Conservation (phyloP, 2,888 invertebrate genomes). For the Micoletzkya japonica region DNA sequence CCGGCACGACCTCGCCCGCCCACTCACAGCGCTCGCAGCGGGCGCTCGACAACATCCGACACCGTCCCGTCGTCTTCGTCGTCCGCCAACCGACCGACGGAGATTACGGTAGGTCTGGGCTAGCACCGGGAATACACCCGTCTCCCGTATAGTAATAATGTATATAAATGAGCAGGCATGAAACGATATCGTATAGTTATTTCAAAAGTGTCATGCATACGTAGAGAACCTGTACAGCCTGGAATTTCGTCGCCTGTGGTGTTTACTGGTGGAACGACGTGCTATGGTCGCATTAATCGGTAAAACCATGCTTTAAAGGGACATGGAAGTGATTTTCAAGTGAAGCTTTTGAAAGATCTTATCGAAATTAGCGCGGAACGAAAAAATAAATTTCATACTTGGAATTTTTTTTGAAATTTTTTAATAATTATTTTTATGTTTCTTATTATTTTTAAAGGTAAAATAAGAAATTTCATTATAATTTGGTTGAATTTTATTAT, state of each 20-base stretch:
- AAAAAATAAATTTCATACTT: too few species aligned
- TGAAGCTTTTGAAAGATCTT: too few species aligned
- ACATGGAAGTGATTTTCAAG: too few species aligned
- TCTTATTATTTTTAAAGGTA: too few species aligned
- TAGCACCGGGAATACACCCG: too few species aligned
- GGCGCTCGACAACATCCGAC: conserved; percentile 1
- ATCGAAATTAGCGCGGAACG: too few species aligned
- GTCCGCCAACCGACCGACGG: conserved; percentile 16
- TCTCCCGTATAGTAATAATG: too few species aligned
- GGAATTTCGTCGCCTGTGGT: background rate
- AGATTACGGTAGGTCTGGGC: conserved; percentile 26
- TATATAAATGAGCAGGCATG: too few species aligned
- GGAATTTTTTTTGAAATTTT: too few species aligned
- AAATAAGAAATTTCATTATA: too few species aligned
- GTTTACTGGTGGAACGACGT: background rate
- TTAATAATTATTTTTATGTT: too few species aligned
- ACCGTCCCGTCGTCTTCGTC: conserved; percentile 10
- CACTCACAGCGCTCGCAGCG: conserved; percentile 5
- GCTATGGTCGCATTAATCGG: background rate
- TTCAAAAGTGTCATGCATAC: background rate
- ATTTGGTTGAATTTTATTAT: background rate
- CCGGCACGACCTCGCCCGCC: background rate
- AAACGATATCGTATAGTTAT: too few species aligned
- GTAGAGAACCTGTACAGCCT: background rate
- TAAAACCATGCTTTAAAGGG: background rate